These are phyloP conservation scores for Branchinecta lindahli DNA, from an alignment of 1,140 invertebrate genomes.

Conservation along the genomic window DNA sequence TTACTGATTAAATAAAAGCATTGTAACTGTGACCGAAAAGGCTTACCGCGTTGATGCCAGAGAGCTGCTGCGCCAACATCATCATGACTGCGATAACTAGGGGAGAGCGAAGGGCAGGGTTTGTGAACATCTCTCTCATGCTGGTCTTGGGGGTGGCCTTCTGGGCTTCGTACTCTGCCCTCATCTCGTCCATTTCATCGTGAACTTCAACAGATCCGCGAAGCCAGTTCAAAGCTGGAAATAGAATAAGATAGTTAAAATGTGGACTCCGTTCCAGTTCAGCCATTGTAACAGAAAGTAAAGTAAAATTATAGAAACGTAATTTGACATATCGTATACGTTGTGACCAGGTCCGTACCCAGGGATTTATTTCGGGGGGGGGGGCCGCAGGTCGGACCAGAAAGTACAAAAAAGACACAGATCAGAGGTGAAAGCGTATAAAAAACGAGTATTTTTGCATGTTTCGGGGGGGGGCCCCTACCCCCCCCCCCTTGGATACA, in stretches of 20 bases:
- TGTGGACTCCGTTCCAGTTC: conserved; percentile 2
- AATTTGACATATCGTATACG: too few relatives aligned
- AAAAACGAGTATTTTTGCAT: too few relatives aligned
- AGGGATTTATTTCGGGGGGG: too few relatives aligned
- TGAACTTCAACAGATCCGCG: conserved; percentile 57
- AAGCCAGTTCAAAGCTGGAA: conserved; percentile 53
- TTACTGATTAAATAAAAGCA: too few relatives aligned
- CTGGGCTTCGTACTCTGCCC: conserved; percentile 53
- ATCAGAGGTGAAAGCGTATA: too few relatives aligned
- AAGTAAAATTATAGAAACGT: too few relatives aligned
- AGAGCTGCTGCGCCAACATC: conserved; percentile 76
- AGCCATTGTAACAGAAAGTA: conserved; percentile 6
- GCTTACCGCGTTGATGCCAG: conserved; percentile 73
- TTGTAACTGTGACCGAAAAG: not conserved
- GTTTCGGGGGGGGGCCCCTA: too few relatives aligned
- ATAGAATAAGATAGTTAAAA: not conserved
- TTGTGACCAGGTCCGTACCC: too few relatives aligned
- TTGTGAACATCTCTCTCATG: conserved; percentile 49
- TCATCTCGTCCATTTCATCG: conserved; percentile 75
- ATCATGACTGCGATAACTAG: conserved; percentile 63
- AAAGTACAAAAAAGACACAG: too few relatives aligned
- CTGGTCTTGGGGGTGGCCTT: conserved; percentile 55
- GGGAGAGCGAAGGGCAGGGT: conserved; percentile 52
- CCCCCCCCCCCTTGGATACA: too few relatives aligned
- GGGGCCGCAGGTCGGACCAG: too few relatives aligned